These are phyloP conservation scores for Pygoscelis antarcticus DNA, from an alignment of 2,113 vertebrate genomes.

Conservation along the genomic window DNA sequence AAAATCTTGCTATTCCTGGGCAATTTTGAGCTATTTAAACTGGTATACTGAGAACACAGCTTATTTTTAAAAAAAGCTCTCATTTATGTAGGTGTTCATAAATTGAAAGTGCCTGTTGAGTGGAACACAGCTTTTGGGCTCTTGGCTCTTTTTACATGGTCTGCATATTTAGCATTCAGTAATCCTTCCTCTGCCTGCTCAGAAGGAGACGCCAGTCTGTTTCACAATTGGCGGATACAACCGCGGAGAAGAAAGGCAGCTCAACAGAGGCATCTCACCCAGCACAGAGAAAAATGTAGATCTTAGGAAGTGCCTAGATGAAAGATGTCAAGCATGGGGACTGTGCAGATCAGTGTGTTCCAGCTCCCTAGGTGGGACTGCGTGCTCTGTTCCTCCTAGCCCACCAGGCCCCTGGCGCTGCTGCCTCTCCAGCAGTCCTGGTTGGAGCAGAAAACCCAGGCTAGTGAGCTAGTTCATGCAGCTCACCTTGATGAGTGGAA, in stretches of 20 bases:
- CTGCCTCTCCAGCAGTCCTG: background rate
- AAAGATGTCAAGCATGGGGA: background rate
- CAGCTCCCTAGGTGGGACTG: background rate
- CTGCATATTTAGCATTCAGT: background rate
- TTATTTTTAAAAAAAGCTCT: background rate
- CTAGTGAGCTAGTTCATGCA: background rate
- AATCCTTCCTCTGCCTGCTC: background rate
- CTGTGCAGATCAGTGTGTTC: rapidly evolving
- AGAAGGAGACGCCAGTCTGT: background rate
- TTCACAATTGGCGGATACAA: background rate
- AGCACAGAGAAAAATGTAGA: background rate
- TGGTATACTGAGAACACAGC: background rate
- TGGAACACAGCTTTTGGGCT: background rate
- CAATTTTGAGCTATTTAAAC: conserved; percentile 29
- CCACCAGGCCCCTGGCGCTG: background rate
- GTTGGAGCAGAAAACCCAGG: background rate
- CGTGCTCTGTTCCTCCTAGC: background rate
- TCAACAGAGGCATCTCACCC: background rate
- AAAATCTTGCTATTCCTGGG: conserved; percentile 1
- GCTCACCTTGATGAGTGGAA: background rate
- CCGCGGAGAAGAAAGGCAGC: background rate
- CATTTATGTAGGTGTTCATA: conserved; percentile 38
- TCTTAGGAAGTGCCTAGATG: background rate
- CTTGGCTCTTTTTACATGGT: background rate
- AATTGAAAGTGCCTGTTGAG: background rate